A percentile compares a stretch with the other conserved stretches of the same genome.
These are phyloP conservation scores for Acromyrmex heyeri DNA, from an alignment of 1,140 invertebrate species.

Conservation along the genomic window DNA sequence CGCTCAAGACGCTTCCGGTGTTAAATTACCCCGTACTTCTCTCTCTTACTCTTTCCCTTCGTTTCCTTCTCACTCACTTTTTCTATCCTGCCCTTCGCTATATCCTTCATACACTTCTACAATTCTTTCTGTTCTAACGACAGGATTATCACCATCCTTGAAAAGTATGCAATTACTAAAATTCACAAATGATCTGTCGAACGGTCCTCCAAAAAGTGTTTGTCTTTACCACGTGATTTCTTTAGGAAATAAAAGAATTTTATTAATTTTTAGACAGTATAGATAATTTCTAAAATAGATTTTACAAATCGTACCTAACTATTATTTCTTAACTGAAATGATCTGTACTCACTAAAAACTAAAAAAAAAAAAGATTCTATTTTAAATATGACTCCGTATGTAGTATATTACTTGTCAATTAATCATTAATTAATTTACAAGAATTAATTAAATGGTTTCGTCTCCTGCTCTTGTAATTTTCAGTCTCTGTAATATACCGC, in stretches of 20 bases:
- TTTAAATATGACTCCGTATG: background rate
- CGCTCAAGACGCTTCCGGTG: conserved; percentile 87
- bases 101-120: conserved; percentile 19
- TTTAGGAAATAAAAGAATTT: background rate
- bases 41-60: conserved; percentile 65
- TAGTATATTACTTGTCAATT: background rate
- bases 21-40: conserved; percentile 84
- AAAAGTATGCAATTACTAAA: conserved; percentile 21
- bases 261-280: background rate
- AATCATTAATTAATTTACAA: background rate
- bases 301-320: no score
- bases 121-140: background rate
- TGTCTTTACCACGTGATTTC: background rate
- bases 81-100: conserved; percentile 37
- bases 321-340: no score
- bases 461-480: background rate
- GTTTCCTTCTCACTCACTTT: conserved; percentile 16
- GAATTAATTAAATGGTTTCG: background rate
- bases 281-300: background rate
- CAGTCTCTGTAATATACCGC: background rate
- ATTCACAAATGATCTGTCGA: background rate
- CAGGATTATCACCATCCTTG: conserved; percentile 27
- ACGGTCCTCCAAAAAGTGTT: background rate
- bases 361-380: background rate
- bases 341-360: no score